Percentiles rank a stretch among this genome's conserved stretches.
These are phyloP conservation scores for Microplitis manilae DNA, from an alignment of 2,888 invertebrate species.

Conservation along the genomic window DNA sequence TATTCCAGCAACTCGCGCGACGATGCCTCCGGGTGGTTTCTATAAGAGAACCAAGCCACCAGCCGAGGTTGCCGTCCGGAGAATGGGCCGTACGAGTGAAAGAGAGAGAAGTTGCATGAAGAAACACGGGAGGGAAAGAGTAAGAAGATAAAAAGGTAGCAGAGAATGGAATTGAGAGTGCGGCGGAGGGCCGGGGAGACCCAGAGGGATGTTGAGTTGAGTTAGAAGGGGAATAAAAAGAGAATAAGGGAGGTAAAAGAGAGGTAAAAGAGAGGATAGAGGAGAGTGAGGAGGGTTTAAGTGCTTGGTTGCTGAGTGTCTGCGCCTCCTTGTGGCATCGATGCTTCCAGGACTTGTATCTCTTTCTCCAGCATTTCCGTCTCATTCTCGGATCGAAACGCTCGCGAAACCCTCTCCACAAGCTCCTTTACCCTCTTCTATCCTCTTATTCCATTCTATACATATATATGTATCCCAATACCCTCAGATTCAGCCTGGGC, in stretches of 20 bases:
- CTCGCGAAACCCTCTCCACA: slow-evolving; percentile 42
- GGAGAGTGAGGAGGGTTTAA: slow-evolving; percentile 61
- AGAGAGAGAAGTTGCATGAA: slow-evolving; percentile 40
- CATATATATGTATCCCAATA: slow-evolving; percentile 43
- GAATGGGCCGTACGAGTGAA: slow-evolving; percentile 43
- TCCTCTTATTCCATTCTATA: slow-evolving; percentile 47
- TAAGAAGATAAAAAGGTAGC: slow-evolving; percentile 38
- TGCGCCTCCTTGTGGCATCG: slow-evolving; percentile 67
- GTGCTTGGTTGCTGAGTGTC: slow-evolving; percentile 67
- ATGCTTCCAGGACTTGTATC: slow-evolving; percentile 57
- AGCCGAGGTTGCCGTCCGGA: slow-evolving; percentile 48
- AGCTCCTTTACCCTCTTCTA: slow-evolving; percentile 62
- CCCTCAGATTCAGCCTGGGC: slow-evolving; percentile 44
- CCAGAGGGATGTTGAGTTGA: slow-evolving; percentile 13
- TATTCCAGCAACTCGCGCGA: slow-evolving; percentile 48
- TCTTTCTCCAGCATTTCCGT: slow-evolving; percentile 47
- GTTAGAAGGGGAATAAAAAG: slow-evolving; percentile 33
- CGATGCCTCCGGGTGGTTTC: slow-evolving; percentile 35
- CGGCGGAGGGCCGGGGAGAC: slow-evolving; percentile 46
- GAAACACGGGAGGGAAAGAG: slow-evolving; percentile 28
- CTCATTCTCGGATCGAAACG: slow-evolving; percentile 70
- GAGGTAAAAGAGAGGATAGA: slow-evolving; percentile 41
- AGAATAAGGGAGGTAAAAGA: slow-evolving; percentile 41
- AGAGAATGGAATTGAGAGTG: slow-evolving; percentile 43
- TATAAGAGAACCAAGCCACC: slow-evolving; percentile 19